Evolutionary conservation across 2,888 invertebrate genomes (phyloP), one percentile per base, ranked within the genome.

Genomic region (Cosmorhoe ocellata): DNA sequence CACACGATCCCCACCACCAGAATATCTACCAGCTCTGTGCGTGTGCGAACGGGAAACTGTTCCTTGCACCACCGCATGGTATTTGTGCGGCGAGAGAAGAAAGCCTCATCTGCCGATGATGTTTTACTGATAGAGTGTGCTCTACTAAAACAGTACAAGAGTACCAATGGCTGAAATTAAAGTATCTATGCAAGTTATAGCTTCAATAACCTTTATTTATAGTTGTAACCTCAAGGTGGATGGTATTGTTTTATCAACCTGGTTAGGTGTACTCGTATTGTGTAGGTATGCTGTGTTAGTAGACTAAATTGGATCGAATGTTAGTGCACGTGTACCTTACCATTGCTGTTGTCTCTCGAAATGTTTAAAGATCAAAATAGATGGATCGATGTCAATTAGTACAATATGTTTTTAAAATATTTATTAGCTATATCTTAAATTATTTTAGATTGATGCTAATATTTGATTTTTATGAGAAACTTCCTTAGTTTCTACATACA

Each of bases 21-120:
- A 92, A 94, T 71, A 94, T 96, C 66, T 97, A 94, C 85, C 98
- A 98, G 84, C 88, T 98, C 63, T 98, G 98, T 86, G 95, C 96
- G 61, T 98, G 98, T 81, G 94, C 94, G 27, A 96, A 95, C 78
- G 98, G 98, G 34, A 95, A 96, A 78, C 90, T 98, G 52, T 98
- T 98, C 79, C 91, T 98, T 18, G 96, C 97, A 1, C 94, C 95
- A 3, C 93, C 98, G 0, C 95, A 95, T 71, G 95, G 95, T 34
- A 92, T 94, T 51, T 98, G 98, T 82, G 91, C 90, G 1, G 94
- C 91, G 0, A 73, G 90, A 27, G 90, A 91, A 60, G 91, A 91
- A 51, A 91, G 91, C 61, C 84, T 90, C 28, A 91, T 90, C 52
- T 91, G 91, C 65, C 90, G 91, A 91, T 91, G 86, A 90, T 46